Evolutionary conservation across 2,888 invertebrate genomes (phyloP).

Genomic region (Tortricodes alternella): DNA sequence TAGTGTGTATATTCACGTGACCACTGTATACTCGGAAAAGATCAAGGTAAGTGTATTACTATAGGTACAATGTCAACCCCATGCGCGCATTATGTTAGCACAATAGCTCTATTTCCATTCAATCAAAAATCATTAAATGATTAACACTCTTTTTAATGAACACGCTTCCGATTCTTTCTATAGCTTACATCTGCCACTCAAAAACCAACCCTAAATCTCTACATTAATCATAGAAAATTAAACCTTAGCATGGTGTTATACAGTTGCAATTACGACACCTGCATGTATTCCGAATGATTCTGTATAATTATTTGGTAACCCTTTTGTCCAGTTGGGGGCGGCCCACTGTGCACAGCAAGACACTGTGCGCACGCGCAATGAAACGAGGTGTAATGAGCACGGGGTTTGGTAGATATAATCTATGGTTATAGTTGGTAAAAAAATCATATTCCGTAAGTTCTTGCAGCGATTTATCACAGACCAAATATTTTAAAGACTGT

Average conservation of each 20-base stretch:
- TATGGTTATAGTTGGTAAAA: background rate
- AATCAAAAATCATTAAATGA: constrained; percentile 26
- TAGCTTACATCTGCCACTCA: too few relatives aligned
- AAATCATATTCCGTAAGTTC: too few relatives aligned
- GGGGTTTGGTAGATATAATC: constrained; percentile 6
- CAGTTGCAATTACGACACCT: too few relatives aligned
- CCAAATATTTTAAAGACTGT: too few relatives aligned
- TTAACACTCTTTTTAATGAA: constrained; percentile 22
- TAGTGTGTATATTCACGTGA: too few relatives aligned
- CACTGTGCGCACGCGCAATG: constrained; percentile 10
- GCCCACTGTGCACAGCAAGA: constrained; percentile 29
- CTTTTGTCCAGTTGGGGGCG: constrained; percentile 27
- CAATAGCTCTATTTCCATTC: constrained; percentile 25
- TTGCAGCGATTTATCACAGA: too few relatives aligned
- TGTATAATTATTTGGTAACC: constrained; percentile 26
- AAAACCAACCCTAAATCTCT: background rate
- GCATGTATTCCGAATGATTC: background rate
- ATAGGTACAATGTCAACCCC: too few relatives aligned
- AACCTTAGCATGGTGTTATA: background rate
- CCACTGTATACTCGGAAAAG: too few relatives aligned
- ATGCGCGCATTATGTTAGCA: background rate
- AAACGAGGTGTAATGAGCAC: constrained; percentile 12
- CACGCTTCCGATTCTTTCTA: too few relatives aligned
- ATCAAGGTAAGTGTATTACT: too few relatives aligned
- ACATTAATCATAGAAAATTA: too few relatives aligned